Evolutionary conservation across 2,113 vertebrate species (phyloP), one percentile per base, ranked within the genome.

Genomic region (Sminthopsis crassicaudata): DNA sequence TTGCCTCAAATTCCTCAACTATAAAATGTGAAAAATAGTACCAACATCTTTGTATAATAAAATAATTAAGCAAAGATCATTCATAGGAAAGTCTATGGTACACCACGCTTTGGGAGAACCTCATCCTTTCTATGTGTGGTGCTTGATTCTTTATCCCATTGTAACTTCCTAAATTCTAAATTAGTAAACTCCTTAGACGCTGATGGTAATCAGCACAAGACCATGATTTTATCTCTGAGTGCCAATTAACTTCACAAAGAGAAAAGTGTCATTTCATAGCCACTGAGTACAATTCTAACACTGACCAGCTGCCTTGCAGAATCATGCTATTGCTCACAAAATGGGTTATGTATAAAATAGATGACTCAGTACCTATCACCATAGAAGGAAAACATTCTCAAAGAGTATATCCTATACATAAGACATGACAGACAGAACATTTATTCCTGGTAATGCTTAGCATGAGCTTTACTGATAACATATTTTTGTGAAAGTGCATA

Each of bases 401-500:
- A 95, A 94, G 11, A 42, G 36, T 92, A 89, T 96, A 12, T 92
- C 30, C 22, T 92, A 93, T 90, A 60, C 92, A 23, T 24, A 93
- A 92, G 19, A 88, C 67, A 89, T 5, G 55, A 88, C 26, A 53
- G 91, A 23, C 52, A 23, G 22, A 95, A 53, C 5, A 88, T 93
- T 55, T 54, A 91, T 89, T 90, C 91, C 27, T 46, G n/a, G 36
- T 93, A 91, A n/a, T 84, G 92, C 6, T 90, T 94, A 93, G 14
- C 51, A 92, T 67, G 16, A 53, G 91, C 2, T 54, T 94, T 89
- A 93, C 4, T 90, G 52, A 94, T 91, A 92, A 90, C 8, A 90
- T 92, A 93, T 16, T 94, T 90, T 95, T 76, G 3, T 67, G 93
- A 94, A 92, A 93, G 90, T 36, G n/a, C 57, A 92, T 96, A 94